Evolutionary conservation across 2,113 vertebrate species (phyloP).

Genomic region (Dunckerocampus dactyliophorus): DNA sequence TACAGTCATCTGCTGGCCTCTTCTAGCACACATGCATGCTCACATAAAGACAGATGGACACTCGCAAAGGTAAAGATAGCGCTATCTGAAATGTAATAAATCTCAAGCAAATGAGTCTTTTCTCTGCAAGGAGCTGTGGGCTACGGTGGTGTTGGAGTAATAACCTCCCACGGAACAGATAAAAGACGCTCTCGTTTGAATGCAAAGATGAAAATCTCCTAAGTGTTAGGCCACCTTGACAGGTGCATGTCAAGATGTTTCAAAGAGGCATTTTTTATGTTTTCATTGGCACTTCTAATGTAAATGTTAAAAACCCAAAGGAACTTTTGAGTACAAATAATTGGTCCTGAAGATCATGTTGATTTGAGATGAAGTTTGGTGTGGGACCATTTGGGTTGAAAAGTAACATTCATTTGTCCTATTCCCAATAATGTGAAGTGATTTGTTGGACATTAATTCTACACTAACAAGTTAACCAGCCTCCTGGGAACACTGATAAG

Average conservation of each 20-base stretch:
- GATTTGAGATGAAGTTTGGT: too few relatives aligned
- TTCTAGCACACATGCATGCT: constrained; percentile 15
- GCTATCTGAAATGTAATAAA: constrained; percentile 67
- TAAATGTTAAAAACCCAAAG: background rate
- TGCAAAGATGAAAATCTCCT: constrained; percentile 21
- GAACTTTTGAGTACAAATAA: too few relatives aligned
- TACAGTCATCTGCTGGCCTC: constrained; percentile 42
- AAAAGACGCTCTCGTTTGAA: constrained; percentile 38
- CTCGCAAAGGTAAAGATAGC: constrained; percentile 48
- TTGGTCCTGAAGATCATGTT: too few relatives aligned
- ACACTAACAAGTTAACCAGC: too few relatives aligned
- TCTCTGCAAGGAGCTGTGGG: constrained; percentile 41
- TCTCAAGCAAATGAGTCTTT: constrained; percentile 62
- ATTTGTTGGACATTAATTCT: too few relatives aligned
- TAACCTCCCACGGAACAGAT: constrained; percentile 50
- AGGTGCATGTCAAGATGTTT: background rate
- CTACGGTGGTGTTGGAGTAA: constrained; percentile 44
- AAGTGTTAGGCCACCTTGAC: constrained; percentile 10
- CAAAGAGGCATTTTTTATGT: background rate
- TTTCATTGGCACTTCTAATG: background rate
- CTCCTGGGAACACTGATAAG: too few relatives aligned
- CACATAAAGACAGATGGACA: constrained; percentile 46
- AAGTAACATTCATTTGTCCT: too few relatives aligned
- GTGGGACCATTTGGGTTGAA: too few relatives aligned
- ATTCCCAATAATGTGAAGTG: too few relatives aligned